Percentiles rank a stretch among this genome's conserved stretches.
Conservation (phyloP, 2,888 invertebrate species). For the Ectemnius cavifrons region DNA sequence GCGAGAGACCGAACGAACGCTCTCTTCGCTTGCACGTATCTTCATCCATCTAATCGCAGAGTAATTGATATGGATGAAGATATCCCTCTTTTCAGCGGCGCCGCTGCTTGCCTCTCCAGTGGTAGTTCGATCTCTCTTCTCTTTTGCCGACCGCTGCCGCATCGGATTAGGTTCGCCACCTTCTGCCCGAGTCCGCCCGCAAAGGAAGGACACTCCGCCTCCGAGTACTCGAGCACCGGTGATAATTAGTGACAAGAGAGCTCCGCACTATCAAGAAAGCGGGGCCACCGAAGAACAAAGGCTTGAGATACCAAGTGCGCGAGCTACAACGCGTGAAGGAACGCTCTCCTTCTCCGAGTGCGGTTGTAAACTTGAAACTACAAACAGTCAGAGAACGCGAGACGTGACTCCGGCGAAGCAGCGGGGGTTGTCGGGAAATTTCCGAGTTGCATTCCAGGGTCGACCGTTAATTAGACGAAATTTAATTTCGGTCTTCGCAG, state of each 20-base stretch:
- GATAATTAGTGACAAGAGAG: conserved; percentile 1
- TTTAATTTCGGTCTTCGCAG: conserved; percentile 59
- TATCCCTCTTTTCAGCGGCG: conserved; percentile 55
- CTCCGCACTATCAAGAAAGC: too few species aligned
- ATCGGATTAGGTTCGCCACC: conserved; percentile 49
- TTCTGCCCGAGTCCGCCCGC: conserved; percentile 42
- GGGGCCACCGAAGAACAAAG: too few species aligned
- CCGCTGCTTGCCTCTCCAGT: conserved; percentile 30
- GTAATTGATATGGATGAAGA: conserved; percentile 78
- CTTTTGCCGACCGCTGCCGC: conserved; percentile 18
- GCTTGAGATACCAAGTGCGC: too few species aligned
- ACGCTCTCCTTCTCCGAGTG: too few species aligned
- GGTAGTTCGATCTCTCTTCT: conserved; percentile 29
- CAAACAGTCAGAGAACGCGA: too few species aligned
- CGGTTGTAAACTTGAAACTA: too few species aligned
- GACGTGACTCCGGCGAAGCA: not conserved
- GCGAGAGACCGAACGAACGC: conserved; percentile 25
- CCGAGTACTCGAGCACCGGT: not conserved
- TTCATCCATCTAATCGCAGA: conserved; percentile 77
- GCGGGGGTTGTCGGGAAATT: not conserved
- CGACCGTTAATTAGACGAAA: conserved; percentile 61
- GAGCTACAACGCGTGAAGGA: too few species aligned
- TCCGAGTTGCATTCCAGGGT: conserved; percentile 7
- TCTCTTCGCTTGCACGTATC: conserved; percentile 58
- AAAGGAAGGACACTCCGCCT: conserved; percentile 21